Evolutionary conservation across 2,113 vertebrate species (phyloP).

Genomic region (Irena cyanogastra): DNA sequence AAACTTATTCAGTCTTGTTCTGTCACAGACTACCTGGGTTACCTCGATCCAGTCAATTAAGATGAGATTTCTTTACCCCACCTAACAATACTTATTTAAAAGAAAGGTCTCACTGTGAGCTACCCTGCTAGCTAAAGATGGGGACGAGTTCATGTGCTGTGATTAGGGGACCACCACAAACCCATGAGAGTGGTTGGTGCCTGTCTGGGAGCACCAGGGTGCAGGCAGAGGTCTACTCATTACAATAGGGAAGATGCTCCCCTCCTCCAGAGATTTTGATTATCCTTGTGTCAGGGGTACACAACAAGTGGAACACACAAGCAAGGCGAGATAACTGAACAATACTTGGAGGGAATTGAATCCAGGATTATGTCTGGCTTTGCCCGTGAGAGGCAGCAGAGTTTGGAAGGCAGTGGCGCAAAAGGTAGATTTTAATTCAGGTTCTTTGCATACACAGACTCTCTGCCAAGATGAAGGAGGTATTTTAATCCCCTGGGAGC

Average conservation of each 20-base stretch:
- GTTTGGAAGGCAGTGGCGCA: conserved; percentile 18
- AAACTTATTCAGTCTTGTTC: neutral
- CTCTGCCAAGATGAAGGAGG: neutral
- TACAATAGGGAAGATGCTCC: neutral
- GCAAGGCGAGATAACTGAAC: neutral
- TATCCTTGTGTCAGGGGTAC: neutral
- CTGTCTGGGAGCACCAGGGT: neutral
- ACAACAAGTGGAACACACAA: conserved; percentile 7
- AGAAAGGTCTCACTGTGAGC: neutral
- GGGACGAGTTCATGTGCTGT: neutral
- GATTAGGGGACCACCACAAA: neutral
- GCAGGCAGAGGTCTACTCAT: neutral
- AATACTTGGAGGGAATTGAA: neutral
- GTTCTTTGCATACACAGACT: neutral
- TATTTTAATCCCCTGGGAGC: conserved; percentile 1
- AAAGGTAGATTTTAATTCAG: conserved; percentile 48
- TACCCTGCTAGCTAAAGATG: neutral
- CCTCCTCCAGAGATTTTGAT: neutral
- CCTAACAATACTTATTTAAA: neutral
- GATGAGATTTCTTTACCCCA: neutral
- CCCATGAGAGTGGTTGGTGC: neutral
- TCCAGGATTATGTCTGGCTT: neutral
- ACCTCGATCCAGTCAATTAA: neutral
- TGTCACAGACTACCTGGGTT: neutral
- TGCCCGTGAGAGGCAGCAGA: neutral